Percentiles rank a stretch among this genome's conserved stretches.
Conservation (phyloP, 2,113 vertebrate genomes). For the Centropristis striata region DNA sequence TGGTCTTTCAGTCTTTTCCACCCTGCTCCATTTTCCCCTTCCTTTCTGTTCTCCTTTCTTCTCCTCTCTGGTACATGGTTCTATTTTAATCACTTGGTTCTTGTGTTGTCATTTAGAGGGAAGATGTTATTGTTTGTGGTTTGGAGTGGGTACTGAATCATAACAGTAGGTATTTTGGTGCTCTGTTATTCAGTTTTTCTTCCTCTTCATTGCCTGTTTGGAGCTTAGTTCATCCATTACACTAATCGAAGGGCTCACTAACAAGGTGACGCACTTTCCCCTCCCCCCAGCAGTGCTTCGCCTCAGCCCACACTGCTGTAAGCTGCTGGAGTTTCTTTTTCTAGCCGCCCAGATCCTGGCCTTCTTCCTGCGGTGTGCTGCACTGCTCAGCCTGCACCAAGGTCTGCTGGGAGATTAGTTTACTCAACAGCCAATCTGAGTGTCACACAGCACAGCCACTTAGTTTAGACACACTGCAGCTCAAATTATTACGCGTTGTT, state of each 20-base stretch:
- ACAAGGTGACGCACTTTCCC: constrained; percentile 72
- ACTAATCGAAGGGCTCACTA: constrained; percentile 71
- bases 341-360: constrained; percentile 70
- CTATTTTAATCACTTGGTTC: constrained; percentile 38
- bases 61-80: constrained; percentile 10
- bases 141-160: constrained; percentile 10
- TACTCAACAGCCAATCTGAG: constrained; percentile 53
- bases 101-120: constrained; percentile 21
- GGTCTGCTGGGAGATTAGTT: constrained; percentile 78
- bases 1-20: neutral
- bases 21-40: neutral
- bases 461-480: constrained; percentile 53
- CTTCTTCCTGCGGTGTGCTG: constrained; percentile 53
- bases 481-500: constrained; percentile 67
- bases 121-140: constrained; percentile 27
- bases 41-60: neutral
- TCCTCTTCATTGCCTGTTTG: constrained; percentile 26
- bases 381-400: constrained; percentile 34
- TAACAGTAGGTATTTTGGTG: neutral
- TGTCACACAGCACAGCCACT: constrained; percentile 59
- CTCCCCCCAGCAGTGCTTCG: constrained; percentile 15
- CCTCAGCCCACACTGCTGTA: constrained; percentile 57
- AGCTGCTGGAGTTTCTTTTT: constrained; percentile 83
- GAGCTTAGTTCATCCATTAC: constrained; percentile 64
- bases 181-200: constrained; percentile 14